Percentiles rank a stretch among this genome's conserved stretches.
These are phyloP conservation scores for Dynastes hyllus DNA, from an alignment of 2,888 invertebrate genomes.

Conservation along the genomic window DNA sequence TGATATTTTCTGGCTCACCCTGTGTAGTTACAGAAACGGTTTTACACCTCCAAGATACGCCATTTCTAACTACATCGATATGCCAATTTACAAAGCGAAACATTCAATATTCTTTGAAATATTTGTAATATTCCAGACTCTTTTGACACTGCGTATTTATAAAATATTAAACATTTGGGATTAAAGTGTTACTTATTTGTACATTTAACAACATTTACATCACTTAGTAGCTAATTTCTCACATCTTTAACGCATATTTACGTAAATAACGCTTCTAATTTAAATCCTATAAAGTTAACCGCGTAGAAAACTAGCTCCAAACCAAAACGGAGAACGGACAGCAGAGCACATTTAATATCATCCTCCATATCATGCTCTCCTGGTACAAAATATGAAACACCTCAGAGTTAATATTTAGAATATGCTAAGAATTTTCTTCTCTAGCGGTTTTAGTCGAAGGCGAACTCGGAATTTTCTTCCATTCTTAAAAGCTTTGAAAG, in stretches of 20 bases:
- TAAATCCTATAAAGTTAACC: neutral
- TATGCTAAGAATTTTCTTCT: slow-evolving; percentile 43
- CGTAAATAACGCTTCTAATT: neutral
- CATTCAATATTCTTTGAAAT: too few relatives aligned
- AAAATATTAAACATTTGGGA: too few relatives aligned
- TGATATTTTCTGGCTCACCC: too few relatives aligned
- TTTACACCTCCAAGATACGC: too few relatives aligned
- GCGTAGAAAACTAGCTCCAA: neutral
- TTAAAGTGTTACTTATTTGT: too few relatives aligned
- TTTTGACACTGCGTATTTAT: too few relatives aligned
- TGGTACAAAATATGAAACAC: slow-evolving; percentile 47
- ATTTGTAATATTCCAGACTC: too few relatives aligned
- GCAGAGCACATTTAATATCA: neutral
- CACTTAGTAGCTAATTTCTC: neutral
- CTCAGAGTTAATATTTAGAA: slow-evolving; percentile 45
- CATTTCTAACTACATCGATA: too few relatives aligned
- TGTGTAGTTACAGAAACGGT: too few relatives aligned
- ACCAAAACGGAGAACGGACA: neutral
- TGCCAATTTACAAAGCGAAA: too few relatives aligned
- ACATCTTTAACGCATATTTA: neutral
- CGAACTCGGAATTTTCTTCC: neutral
- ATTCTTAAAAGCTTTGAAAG: neutral
- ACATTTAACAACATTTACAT: too few relatives aligned
- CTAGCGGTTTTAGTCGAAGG: neutral
- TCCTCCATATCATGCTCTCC: slow-evolving; percentile 18